Evolutionary conservation across 2,888 invertebrate species (phyloP).

Genomic region (Hirtodrosophila histrioides): DNA sequence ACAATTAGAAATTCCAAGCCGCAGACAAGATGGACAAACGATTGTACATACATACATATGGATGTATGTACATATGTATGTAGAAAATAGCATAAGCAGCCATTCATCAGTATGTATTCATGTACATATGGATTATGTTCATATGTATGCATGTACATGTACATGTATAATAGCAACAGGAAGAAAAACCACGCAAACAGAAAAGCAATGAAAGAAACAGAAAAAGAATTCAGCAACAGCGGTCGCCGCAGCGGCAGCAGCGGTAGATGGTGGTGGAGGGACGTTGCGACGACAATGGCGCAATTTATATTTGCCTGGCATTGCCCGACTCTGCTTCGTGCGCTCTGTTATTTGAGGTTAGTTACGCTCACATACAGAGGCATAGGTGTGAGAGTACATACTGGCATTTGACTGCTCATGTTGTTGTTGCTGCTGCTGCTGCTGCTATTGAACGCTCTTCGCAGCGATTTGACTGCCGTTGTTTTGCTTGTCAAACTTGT

Average conservation of each 20-base stretch:
- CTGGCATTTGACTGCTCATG: constrained; percentile 28
- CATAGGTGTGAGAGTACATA: constrained; percentile 15
- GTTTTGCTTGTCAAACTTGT: constrained; percentile 62
- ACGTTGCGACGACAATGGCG: constrained; percentile 35
- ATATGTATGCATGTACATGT: background rate
- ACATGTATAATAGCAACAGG: constrained; percentile 31
- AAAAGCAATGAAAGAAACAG: constrained; percentile 21
- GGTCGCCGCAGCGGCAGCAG: background rate
- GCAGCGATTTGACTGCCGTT: constrained; percentile 22
- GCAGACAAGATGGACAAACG: constrained; percentile 34
- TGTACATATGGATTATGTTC: constrained; percentile 11
- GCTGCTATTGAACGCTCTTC: constrained; percentile 28
- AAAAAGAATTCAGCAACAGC: constrained; percentile 31
- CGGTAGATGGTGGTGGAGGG: constrained; percentile 25
- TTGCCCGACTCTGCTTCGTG: constrained; percentile 17
- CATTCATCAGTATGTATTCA: constrained; percentile 11
- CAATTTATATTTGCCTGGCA: constrained; percentile 35
- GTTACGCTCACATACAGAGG: constrained; percentile 29
- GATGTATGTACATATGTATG: constrained; percentile 12
- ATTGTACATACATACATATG: constrained; percentile 14
- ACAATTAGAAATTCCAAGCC: constrained; percentile 56
- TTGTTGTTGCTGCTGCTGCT: constrained; percentile 11
- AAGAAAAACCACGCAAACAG: constrained; percentile 42
- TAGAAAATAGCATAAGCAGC: background rate
- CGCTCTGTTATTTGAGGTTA: constrained; percentile 60